Evolutionary conservation across 2,888 invertebrate species (phyloP).

Genomic region (Pterostichus madidus): DNA sequence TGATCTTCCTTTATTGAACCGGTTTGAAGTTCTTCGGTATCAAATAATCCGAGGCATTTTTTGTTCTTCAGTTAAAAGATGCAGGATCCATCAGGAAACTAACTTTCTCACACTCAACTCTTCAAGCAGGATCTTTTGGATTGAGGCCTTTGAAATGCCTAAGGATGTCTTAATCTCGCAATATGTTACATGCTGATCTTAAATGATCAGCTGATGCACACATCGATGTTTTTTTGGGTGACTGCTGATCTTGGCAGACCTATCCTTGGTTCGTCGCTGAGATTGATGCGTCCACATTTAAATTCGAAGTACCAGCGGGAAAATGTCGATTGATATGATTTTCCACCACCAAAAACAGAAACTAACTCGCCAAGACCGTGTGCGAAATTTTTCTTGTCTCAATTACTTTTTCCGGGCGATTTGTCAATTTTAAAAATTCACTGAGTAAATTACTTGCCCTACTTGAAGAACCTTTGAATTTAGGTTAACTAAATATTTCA

Average conservation of each 20-base stretch:
- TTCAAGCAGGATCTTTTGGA: not conserved
- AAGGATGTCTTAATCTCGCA: not conserved
- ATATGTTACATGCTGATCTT: not conserved
- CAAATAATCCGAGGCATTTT: too few species aligned
- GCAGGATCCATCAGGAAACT: not conserved
- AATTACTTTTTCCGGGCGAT: too few species aligned
- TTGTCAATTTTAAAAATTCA: too few species aligned
- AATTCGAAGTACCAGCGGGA: constrained; percentile 46
- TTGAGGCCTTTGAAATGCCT: constrained; percentile 4
- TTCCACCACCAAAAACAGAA: not conserved
- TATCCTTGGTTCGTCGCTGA: constrained; percentile 30
- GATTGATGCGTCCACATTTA: constrained; percentile 38
- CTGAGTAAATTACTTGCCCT: too few species aligned
- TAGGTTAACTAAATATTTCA: too few species aligned
- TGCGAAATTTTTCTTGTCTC: not conserved
- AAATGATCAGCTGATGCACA: not conserved
- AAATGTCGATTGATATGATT: constrained; percentile 56
- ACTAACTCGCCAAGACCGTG: not conserved
- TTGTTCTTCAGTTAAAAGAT: not conserved
- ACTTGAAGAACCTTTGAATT: too few species aligned
- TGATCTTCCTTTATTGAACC: too few species aligned
- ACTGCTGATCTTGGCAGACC: too few species aligned
- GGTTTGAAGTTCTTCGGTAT: too few species aligned
- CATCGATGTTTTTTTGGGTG: constrained; percentile 22
- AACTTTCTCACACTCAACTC: not conserved